Conservation (phyloP, 2,797 vertebrate genomes). For the Silurus aristotelis region DNA sequence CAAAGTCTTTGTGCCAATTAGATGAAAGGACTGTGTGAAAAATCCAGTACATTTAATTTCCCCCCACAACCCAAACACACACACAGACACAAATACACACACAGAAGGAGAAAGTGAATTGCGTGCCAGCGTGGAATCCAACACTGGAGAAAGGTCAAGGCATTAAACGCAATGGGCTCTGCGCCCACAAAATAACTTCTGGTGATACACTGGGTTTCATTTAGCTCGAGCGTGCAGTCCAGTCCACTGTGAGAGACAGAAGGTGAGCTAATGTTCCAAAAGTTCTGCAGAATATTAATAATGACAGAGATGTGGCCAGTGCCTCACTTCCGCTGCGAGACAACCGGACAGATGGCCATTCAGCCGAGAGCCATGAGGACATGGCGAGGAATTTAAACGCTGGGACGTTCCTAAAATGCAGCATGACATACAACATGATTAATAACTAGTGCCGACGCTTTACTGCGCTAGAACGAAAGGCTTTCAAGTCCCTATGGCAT, state of each 20-base stretch:
- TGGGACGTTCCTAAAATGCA: not conserved
- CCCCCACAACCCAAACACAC: constrained; percentile 1
- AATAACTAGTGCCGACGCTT: not conserved
- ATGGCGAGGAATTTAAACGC: constrained; percentile 16
- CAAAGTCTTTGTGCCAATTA: constrained; percentile 45
- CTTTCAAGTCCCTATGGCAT: not conserved
- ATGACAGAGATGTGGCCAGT: not conserved
- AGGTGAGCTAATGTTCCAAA: constrained; percentile 30
- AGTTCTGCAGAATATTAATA: constrained; percentile 18
- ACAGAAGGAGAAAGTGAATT: not conserved
- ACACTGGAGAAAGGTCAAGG: constrained; percentile 48
- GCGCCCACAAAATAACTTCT: constrained; percentile 48
- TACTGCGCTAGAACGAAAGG: not conserved
- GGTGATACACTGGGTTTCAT: constrained; percentile 50
- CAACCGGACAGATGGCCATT: constrained; percentile 42
- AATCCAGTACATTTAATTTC: not conserved
- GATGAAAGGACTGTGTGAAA: constrained; percentile 1
- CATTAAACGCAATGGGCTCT: constrained; percentile 42
- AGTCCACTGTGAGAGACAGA: constrained; percentile 25
- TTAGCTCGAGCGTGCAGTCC: constrained; percentile 48
- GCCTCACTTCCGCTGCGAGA: constrained; percentile 35
- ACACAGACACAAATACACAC: constrained; percentile 14
- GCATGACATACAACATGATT: not conserved
- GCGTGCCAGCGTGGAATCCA: constrained; percentile 5
- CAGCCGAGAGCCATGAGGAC: constrained; percentile 7